Base-by-base conservation (phyloP, 2,797 vertebrate genomes). In the Brachyalestes nurse region DNA sequence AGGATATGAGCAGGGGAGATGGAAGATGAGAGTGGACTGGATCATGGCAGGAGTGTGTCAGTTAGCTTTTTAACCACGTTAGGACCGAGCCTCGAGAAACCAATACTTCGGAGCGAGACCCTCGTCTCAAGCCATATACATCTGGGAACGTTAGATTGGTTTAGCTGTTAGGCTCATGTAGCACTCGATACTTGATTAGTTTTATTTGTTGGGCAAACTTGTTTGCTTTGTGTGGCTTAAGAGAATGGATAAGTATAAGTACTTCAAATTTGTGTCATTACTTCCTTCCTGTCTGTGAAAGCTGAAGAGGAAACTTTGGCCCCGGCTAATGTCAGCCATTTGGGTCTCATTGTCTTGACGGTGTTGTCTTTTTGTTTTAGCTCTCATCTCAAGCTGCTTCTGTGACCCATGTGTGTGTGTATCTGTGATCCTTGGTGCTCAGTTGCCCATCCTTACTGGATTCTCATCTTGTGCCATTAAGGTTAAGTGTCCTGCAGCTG, bases 11-110 rank as follows among this genome's bases (percentile, higher is more conserved):
- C 38, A 64, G 66, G 72, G 82, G 77, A 80, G 79, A 78, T 92
- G 89, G 91, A 90, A 90, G 90, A 88, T 88, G 87, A 89, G 84
- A 87, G 90, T 88, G 89, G 89, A 90, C 91, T 93, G 92, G 91
- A 91, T 88, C 88, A 55, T 47, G 90, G 92, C 90, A 88, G 89
- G 91, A 94, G 92, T 92, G 91, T 93, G 92, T 94, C 91, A 90
- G 91, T 93, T 91, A 92, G 87, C 89, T 90, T 89, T 88, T 87
- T 93, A 93, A 94, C 92, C 86, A 88, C 82, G 90, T 94, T 93
- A 92, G 89, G 87, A 89, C 89, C 80, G 72, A 58, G 88, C 89
- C 89, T 90, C 85, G 79, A 82, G 89, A 92, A 92, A 91, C 89
- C 86, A 89, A 93, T 91, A 92, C 90, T 91, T 93, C 89, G 86